Conservation (phyloP, 2,113 vertebrate genomes). For the Onychorhynchus coronatus region DNA sequence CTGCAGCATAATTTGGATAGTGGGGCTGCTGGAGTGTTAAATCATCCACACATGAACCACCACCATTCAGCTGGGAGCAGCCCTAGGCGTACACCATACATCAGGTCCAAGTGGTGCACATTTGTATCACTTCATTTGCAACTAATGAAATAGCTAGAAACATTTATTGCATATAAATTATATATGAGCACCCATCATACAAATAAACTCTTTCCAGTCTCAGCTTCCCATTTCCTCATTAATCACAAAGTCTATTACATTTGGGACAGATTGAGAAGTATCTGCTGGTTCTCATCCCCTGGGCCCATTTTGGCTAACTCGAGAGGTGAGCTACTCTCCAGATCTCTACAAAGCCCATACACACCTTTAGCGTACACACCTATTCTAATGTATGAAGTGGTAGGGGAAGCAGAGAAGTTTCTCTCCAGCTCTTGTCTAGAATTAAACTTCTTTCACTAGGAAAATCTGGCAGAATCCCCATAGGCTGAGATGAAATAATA, state of each 20-base stretch:
- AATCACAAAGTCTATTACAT: conserved; percentile 2
- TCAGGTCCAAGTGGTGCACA: conserved; percentile 31
- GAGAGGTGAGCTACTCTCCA: neutral
- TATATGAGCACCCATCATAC: conserved; percentile 18
- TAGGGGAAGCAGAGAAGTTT: neutral
- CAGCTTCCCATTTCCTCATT: neutral
- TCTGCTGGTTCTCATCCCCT: neutral
- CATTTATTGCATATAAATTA: conserved; percentile 50
- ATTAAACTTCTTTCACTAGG: neutral
- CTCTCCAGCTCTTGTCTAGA: neutral
- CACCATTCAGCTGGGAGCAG: neutral
- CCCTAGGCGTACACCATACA: neutral
- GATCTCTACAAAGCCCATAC: neutral
- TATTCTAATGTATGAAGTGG: neutral
- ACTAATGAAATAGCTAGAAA: conserved; percentile 58
- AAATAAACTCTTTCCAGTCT: conserved; percentile 41
- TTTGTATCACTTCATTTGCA: conserved; percentile 60
- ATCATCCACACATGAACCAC: neutral
- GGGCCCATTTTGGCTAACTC: neutral
- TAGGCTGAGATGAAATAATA: neutral
- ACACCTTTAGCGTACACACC: neutral
- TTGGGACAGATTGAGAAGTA: neutral
- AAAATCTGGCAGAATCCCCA: conserved; percentile 10
- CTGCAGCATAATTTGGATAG: conserved; percentile 30
- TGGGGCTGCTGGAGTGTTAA: neutral